Evolutionary conservation across 1,140 invertebrate genomes (phyloP).

Genomic region (Globodera ellingtonae): DNA sequence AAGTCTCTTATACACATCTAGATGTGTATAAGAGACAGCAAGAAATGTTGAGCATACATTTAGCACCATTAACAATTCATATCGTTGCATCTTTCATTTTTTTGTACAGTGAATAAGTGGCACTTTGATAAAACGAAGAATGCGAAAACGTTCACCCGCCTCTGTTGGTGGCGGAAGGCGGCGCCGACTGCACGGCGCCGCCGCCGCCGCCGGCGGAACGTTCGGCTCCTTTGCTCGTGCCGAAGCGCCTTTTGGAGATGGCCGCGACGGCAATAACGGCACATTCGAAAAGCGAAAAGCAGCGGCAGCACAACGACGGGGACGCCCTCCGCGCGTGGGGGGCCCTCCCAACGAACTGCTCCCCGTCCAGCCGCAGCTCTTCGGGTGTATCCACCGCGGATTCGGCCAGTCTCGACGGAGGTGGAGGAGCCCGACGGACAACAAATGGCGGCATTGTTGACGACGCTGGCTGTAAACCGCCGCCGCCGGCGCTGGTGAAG

Average conservation of each 20-base stretch:
- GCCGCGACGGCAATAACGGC: background rate
- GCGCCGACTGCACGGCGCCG: background rate
- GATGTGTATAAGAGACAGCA: too few relatives aligned
- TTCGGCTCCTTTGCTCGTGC: background rate
- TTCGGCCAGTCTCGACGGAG: background rate
- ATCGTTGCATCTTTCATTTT: too few relatives aligned
- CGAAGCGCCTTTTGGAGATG: conserved; percentile 7
- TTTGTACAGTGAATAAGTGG: too few relatives aligned
- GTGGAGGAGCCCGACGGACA: background rate
- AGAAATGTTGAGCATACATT: too few relatives aligned
- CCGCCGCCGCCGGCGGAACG: background rate
- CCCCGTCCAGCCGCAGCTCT: background rate
- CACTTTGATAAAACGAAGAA: too few relatives aligned
- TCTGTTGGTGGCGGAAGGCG: background rate
- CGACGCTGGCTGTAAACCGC: too few relatives aligned
- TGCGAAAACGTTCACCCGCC: background rate
- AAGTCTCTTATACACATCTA: too few relatives aligned
- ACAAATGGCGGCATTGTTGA: too few relatives aligned
- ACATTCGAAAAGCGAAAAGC: background rate
- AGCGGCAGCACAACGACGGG: background rate
- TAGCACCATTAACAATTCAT: too few relatives aligned
- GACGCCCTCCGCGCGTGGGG: background rate
- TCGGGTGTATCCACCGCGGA: background rate
- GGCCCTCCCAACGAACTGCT: background rate
- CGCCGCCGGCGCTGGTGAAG: too few relatives aligned